Percentiles rank a stretch among this genome's conserved stretches.
These are phyloP conservation scores for Brassicogethes aeneus DNA, from an alignment of 2,888 invertebrate species.

Conservation along the genomic window DNA sequence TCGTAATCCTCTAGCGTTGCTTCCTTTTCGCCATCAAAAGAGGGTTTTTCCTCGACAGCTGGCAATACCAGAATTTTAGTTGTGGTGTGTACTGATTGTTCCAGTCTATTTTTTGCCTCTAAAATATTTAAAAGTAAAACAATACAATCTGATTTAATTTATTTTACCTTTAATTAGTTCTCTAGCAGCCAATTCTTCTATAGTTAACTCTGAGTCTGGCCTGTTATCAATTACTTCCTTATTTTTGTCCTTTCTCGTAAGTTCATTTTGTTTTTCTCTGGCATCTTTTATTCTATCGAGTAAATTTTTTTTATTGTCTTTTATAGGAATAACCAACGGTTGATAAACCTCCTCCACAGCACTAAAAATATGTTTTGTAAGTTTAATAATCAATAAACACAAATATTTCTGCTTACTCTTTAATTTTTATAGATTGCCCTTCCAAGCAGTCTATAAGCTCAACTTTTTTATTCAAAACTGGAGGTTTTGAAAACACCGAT, in stretches of 20 bases:
- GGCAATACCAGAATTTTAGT: constrained; percentile 43
- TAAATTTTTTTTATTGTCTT: constrained; percentile 42
- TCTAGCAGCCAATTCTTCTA: constrained; percentile 65
- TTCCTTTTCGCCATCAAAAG: constrained; percentile 56
- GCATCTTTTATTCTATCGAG: constrained; percentile 47
- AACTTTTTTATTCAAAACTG: constrained; percentile 44
- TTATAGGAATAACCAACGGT: constrained; percentile 60
- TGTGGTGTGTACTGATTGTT: constrained; percentile 25
- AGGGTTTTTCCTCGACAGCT: constrained; percentile 47
- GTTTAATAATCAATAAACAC: constrained; percentile 4
- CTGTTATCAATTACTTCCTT: constrained; percentile 27
- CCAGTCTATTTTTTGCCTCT: constrained; percentile 31
- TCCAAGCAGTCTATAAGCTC: constrained; percentile 73
- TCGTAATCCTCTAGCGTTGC: constrained; percentile 60
- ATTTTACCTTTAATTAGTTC: constrained; percentile 56
- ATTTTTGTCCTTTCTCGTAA: constrained; percentile 12
- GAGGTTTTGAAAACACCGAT: constrained; percentile 34
- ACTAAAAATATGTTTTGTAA: constrained; percentile 36
- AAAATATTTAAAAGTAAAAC: constrained; percentile 10
- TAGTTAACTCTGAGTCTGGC: constrained; percentile 38
- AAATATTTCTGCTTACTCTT: constrained; percentile 49
- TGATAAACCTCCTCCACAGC: constrained; percentile 44
- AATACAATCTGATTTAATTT: constrained; percentile 1
- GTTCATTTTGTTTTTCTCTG: constrained; percentile 33
- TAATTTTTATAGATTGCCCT: constrained; percentile 65